phyloP scores from a whole-genome alignment of 2,888 invertebrate species.

The Koerneria pararmatus region DNA sequence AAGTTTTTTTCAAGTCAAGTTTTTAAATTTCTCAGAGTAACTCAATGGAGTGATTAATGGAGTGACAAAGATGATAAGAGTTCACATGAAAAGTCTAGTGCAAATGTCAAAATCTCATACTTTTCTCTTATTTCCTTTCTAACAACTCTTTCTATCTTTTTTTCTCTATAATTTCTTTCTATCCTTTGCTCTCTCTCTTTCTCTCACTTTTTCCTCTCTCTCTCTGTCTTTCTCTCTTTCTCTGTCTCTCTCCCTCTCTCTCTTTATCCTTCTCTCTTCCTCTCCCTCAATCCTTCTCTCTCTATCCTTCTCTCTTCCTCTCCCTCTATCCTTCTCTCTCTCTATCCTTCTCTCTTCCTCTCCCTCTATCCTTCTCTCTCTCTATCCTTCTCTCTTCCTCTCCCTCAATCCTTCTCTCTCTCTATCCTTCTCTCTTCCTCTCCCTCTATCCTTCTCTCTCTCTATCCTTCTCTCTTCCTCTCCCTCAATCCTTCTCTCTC shows the following conservation, averaged over 20 bases:
- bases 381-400: background rate
- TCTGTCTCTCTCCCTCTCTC: background rate
- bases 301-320: background rate
- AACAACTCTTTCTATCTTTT: too few species aligned
- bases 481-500: too few species aligned
- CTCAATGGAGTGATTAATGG: too few species aligned
- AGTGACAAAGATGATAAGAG: too few species aligned
- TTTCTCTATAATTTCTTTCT: too few species aligned
- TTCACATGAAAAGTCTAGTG: too few species aligned
- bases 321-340: background rate
- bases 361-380: background rate
- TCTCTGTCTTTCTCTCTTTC: background rate
- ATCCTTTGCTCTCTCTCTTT: background rate
- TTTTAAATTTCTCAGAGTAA: too few species aligned
- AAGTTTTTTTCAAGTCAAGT: too few species aligned
- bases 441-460: background rate
- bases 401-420: background rate
- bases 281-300: background rate
- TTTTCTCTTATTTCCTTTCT: too few species aligned
- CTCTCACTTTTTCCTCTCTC: slow-evolving; percentile 6
- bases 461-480: too few species aligned
- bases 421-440: background rate
- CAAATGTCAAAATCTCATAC: too few species aligned
- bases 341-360: background rate
- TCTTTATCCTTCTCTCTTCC: slow-evolving; percentile 8